phyloP scores from a whole-genome alignment of 2,113 vertebrate species.

The Protomyctophum bolini region DNA sequence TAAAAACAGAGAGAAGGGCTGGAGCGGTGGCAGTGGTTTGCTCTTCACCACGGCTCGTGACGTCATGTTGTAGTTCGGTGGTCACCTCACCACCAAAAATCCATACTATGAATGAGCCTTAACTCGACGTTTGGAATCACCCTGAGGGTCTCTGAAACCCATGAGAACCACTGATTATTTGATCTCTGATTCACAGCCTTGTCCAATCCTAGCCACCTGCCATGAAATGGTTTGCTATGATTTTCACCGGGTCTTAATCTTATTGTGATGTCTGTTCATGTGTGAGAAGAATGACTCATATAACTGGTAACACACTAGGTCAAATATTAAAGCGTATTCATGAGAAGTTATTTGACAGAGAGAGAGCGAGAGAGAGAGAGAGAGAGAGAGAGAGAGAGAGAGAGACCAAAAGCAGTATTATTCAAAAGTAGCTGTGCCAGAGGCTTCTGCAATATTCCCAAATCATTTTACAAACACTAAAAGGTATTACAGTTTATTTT shows the following conservation, averaged over 20 bases:
- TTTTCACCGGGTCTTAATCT: slow-evolving; percentile 5
- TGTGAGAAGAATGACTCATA: slow-evolving; percentile 22
- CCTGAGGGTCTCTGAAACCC: no score
- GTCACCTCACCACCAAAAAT: no score
- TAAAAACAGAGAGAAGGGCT: no score
- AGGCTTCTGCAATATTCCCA: slow-evolving; percentile 84
- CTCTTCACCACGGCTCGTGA: no score
- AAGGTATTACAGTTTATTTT: slow-evolving; percentile 81
- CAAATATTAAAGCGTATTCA: slow-evolving; percentile 61
- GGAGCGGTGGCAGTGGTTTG: no score
- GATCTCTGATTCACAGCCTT: no score
- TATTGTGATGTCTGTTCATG: slow-evolving; percentile 22
- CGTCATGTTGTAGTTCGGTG: no score
- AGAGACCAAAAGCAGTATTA: slow-evolving; percentile 62
- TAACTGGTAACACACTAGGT: slow-evolving; percentile 67
- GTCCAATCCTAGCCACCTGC: background rate
- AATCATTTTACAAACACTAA: slow-evolving; percentile 86
- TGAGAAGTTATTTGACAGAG: slow-evolving; percentile 66
- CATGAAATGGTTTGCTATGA: background rate
- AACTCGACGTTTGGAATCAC: no score
- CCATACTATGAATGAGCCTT: no score
- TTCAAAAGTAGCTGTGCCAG: slow-evolving; percentile 82
- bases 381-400: no score
- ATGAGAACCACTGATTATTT: no score
- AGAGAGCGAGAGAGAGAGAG: slow-evolving; percentile 77